Percentiles rank a stretch among this genome's conserved stretches.
These are phyloP conservation scores for Drosophila recens DNA, from an alignment of 2,888 invertebrate genomes.

Conservation along the genomic window DNA sequence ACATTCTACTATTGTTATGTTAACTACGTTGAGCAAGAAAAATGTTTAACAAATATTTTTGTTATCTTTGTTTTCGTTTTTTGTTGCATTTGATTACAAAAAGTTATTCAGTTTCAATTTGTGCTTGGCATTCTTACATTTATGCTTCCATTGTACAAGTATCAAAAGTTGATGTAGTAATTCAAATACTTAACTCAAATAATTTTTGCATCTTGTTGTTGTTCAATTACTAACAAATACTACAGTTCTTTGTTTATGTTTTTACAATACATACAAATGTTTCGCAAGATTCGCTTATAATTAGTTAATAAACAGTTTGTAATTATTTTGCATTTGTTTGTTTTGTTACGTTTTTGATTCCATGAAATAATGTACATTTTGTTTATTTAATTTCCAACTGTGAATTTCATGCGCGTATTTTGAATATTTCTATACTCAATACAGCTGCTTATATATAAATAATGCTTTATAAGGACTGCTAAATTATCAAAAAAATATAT, in stretches of 20 bases:
- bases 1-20: constrained; percentile 43
- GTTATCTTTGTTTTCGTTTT: constrained; percentile 31
- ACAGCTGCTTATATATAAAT: constrained; percentile 42
- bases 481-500: constrained; percentile 72
- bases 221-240: constrained; percentile 67
- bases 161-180: constrained; percentile 57
- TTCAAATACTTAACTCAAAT: constrained; percentile 42
- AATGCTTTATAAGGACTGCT: constrained; percentile 49
- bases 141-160: constrained; percentile 59
- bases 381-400: constrained; percentile 48
- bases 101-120: constrained; percentile 50
- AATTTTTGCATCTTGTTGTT: constrained; percentile 27
- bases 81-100: constrained; percentile 41
- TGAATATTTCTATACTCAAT: constrained; percentile 35
- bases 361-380: constrained; percentile 59
- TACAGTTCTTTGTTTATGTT: constrained; percentile 54
- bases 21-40: constrained; percentile 69
- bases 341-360: constrained; percentile 34
- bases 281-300: constrained; percentile 64
- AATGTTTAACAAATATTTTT: constrained; percentile 63
- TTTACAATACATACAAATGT: constrained; percentile 55
- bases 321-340: constrained; percentile 36
- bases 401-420: constrained; percentile 41
- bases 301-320: constrained; percentile 72
- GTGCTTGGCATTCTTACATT: constrained; percentile 62